Evolutionary conservation across 2,113 vertebrate genomes (phyloP), one percentile per base, ranked within the genome.

Genomic region (Orycteropus afer): DNA sequence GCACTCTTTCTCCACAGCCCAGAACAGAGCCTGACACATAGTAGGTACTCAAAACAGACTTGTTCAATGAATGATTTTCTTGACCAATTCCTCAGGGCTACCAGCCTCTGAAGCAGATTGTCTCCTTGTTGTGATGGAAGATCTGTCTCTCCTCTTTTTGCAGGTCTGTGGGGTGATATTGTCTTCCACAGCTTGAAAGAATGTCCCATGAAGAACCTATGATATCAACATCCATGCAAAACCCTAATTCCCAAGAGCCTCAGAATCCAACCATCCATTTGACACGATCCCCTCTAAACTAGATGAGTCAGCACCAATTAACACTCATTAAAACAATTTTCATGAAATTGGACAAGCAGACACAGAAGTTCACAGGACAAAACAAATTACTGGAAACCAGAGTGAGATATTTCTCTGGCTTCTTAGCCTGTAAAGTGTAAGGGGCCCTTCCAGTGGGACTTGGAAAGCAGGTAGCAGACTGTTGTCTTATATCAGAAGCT

Each of bases 311-410:
- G 57, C 79, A 71, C 87, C 91, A 95, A 87, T 93, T 95, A 97
- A 34, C 61, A 53, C 57, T 84, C 89, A 57, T 87, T 95, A 96
- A 97, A 95, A 47, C 55, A 53, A 45, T 94, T 96, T 97, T 94
- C 71, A 47, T 87, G 74, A 61, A 80, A 94, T 47, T 95, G 86
- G n/a, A 40, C 90, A 77, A 25, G 27, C 89, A 79, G 90, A 69
- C 69, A 25, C 57, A 40, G 74, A 81, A 77, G 69, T 86, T 95
- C 95, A 93, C 59, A 83, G 81, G 94, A 74, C 88, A 91, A 76
- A 94, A 91, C 81, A 73, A 93, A 97, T 95, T 55, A 9, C 89
- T 71, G n/a, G 34, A 77, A 49, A 61, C 3, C 23, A 9, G 4
- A 71, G 12, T 9, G 49, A 85, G 71, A n/a, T 5, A 47, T 45